These are phyloP conservation scores for Lonchura striata DNA, from an alignment of 2,113 vertebrate genomes.

Conservation along the genomic window DNA sequence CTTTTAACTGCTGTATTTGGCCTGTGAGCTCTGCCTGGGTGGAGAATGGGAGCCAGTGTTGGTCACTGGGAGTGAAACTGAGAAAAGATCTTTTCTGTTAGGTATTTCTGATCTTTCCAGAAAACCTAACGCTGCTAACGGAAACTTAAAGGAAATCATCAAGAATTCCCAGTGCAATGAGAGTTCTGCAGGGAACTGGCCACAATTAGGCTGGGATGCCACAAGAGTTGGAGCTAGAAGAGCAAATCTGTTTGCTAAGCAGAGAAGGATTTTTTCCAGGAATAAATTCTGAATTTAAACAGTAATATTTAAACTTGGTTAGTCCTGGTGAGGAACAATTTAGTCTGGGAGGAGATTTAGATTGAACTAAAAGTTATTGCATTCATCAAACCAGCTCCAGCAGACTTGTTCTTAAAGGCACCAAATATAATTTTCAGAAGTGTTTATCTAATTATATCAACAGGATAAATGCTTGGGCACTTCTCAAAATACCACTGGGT, in stretches of 20 bases:
- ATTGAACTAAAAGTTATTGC: not conserved
- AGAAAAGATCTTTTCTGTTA: not conserved
- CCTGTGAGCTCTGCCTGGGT: not conserved
- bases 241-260: not conserved
- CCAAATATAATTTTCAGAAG: not conserved
- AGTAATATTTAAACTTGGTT: not conserved
- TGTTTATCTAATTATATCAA: not conserved
- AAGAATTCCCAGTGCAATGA: not conserved
- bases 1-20: accelerated
- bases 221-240: not conserved
- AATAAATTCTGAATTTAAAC: not conserved
- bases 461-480: not conserved
- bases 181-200: not conserved
- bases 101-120: no score
- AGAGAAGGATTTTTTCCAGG: accelerated
- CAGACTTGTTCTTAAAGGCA: not conserved
- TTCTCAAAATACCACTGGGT: not conserved
- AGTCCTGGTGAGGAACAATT: not conserved
- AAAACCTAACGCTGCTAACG: accelerated
- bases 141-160: not conserved
- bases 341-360: not conserved
- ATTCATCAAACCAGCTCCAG: not conserved
- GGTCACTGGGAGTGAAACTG: not conserved
- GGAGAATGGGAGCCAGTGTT: not conserved
- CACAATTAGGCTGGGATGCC: not conserved